Percentiles rank a stretch among this genome's conserved stretches.
phyloP scores from a whole-genome alignment of 2,797 vertebrate genomes.

The Hylomyscus alleni region DNA sequence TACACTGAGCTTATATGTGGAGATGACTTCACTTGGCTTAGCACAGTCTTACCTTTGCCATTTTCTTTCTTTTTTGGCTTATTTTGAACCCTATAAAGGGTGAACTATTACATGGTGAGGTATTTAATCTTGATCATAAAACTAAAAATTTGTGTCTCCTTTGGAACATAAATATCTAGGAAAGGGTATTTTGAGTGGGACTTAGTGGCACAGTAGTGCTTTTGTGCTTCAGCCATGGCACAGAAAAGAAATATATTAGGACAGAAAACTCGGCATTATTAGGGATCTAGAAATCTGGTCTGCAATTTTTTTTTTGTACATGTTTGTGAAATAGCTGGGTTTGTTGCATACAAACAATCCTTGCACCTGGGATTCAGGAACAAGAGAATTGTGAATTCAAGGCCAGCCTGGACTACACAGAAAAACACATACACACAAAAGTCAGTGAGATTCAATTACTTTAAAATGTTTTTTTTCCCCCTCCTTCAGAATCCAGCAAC shows the following conservation, averaged over 20 bases:
- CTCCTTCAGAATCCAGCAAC: constrained; percentile 96
- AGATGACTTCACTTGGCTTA: not conserved
- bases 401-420: not conserved
- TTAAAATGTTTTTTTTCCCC: constrained; percentile 76
- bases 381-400: not conserved
- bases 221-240: not conserved
- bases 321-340: not conserved
- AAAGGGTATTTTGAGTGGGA: not conserved
- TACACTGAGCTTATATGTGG: not conserved
- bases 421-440: not conserved
- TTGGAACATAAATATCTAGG: not conserved
- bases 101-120: not conserved
- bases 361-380: not conserved
- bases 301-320: constrained; percentile 53
- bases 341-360: not conserved
- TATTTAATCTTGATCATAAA: constrained; percentile 44
- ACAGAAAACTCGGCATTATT: constrained; percentile 60
- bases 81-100: constrained; percentile 12
- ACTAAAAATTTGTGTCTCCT: constrained; percentile 14
- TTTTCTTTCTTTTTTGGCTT: constrained; percentile 60
- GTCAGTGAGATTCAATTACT: not conserved
- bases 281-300: constrained; percentile 52
- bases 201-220: not conserved
- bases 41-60: not conserved
- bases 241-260: not conserved